Conservation (phyloP, 2,888 invertebrate species). For the Scaptomyza flava region DNA sequence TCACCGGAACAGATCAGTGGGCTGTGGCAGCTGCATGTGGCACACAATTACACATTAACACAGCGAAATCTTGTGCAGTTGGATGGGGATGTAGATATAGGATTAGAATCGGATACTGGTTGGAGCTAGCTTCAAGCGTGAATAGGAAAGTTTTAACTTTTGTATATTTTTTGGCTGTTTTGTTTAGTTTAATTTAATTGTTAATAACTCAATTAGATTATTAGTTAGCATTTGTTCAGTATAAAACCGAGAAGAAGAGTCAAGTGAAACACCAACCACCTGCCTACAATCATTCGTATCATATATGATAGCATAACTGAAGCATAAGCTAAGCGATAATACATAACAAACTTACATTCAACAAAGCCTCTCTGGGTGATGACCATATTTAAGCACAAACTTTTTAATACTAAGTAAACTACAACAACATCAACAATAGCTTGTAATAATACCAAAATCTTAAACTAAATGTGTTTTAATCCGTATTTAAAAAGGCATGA, state of each 20-base stretch:
- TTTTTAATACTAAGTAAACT: constrained; percentile 17
- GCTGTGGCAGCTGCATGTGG: constrained; percentile 83
- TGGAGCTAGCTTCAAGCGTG: constrained; percentile 55
- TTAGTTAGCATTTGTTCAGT: constrained; percentile 60
- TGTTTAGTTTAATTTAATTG: constrained; percentile 39
- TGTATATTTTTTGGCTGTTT: constrained; percentile 56
- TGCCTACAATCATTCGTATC: constrained; percentile 79
- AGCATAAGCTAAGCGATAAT: constrained; percentile 37
- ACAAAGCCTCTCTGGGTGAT: constrained; percentile 54
- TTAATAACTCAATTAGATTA: constrained; percentile 28
- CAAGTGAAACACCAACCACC: constrained; percentile 80
- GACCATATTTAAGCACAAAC: constrained; percentile 19
- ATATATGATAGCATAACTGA: constrained; percentile 57
- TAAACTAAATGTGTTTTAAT: constrained; percentile 26
- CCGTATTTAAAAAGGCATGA: constrained; percentile 4
- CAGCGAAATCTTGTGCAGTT: constrained; percentile 21
- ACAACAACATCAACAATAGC: constrained; percentile 18
- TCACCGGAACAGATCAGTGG: constrained; percentile 83
- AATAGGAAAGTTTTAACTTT: constrained; percentile 11
- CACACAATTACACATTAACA: constrained; percentile 42
- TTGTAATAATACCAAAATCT: constrained; percentile 2
- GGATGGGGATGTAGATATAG: constrained; percentile 19
- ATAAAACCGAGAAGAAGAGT: constrained; percentile 36
- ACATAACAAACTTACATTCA: constrained; percentile 19
- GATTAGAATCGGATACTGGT: constrained; percentile 32